Evolutionary conservation across 1,140 invertebrate species (phyloP), one percentile per base, ranked within the genome.

Genomic region (Drosophila insularis): DNA sequence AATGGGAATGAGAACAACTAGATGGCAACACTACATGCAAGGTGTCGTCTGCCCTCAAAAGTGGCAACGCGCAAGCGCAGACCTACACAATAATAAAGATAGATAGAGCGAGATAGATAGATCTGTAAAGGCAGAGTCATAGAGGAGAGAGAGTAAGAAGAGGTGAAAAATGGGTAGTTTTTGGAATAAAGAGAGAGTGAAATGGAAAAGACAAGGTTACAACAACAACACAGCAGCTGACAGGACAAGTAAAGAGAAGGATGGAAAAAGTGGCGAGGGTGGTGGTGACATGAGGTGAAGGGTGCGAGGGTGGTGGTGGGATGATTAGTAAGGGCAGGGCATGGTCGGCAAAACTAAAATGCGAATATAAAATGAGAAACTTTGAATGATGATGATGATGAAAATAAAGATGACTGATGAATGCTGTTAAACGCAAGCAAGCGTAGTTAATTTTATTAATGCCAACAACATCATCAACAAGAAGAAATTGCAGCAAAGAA

Each of bases 181-280:
- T 39, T 67, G 79, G 27, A 5, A 27, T 4, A 27, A 5, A 27
- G 4, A 27, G 23, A 27, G 23, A 27, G 23, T 5, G 27, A 27
- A 0, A 76, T 62, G 66, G 75, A 63, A 85, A 77, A 75, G 60
- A 77, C 84, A 82, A 89, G 84, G 82, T 87, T 87, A 82, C 82
- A 89, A 82, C 70, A 85, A 55, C 55, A 53, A 71, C 50, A 71
- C 37, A 81, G 78, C 82, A 87, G 82, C 84, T 86, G 82, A 86
- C 87, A 60, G 56, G 73, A 58, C 63, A 56, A 66, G 58, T 71
- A 65, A 71, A 50, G 32, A 31, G 43, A n/a, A 61, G 31, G 56
- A 37, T 60, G 32, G 39, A 19, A 66, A 54, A 37, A 55, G 40
- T 63, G 55, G 68, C 13, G 55, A 21, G 43, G 43, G 43, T 50